phyloP scores from a whole-genome alignment of 23 tunicate genomes.

The Corella eumyota region DNA sequence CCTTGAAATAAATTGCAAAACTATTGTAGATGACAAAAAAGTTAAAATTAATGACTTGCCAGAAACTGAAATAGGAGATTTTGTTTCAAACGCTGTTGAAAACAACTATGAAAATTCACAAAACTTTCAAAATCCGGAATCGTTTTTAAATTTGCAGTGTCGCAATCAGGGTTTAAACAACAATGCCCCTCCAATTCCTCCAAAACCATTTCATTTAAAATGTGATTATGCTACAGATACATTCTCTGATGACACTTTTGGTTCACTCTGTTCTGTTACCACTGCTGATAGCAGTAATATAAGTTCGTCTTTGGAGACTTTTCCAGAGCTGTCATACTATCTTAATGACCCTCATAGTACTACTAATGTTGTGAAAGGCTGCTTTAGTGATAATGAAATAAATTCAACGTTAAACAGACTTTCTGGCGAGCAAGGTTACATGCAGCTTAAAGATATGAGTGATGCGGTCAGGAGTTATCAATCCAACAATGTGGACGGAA shows the following conservation, averaged over 20 bases:
- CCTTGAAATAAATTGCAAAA: not conserved
- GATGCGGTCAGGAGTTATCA: not conserved
- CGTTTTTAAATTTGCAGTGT: not conserved
- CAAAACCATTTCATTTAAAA: constrained; percentile 5
- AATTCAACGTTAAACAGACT: constrained; percentile 20
- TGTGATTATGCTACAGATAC: not conserved
- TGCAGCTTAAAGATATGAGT: constrained; percentile 20
- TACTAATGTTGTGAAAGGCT: too few relatives aligned
- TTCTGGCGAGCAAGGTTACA: constrained; percentile 55
- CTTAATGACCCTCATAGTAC: constrained; percentile 2
- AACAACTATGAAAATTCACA: not conserved
- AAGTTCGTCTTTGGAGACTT: constrained; percentile 7
- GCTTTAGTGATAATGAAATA: not conserved
- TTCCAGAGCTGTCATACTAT: constrained; percentile 2
- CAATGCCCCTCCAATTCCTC: constrained; percentile 11
- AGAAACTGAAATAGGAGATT: constrained; percentile 11
- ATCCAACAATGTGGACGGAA: constrained; percentile 27
- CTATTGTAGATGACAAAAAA: not conserved
- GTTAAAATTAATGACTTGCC: constrained; percentile 1
- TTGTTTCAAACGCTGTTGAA: not conserved
- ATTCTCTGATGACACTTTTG: not conserved
- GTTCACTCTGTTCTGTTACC: constrained; percentile 3
- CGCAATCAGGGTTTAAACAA: too few relatives aligned
- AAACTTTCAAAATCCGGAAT: not conserved
- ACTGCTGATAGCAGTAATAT: constrained; percentile 8